Evolutionary conservation across 2,113 vertebrate genomes (phyloP).

Genomic region (Naja naja): DNA sequence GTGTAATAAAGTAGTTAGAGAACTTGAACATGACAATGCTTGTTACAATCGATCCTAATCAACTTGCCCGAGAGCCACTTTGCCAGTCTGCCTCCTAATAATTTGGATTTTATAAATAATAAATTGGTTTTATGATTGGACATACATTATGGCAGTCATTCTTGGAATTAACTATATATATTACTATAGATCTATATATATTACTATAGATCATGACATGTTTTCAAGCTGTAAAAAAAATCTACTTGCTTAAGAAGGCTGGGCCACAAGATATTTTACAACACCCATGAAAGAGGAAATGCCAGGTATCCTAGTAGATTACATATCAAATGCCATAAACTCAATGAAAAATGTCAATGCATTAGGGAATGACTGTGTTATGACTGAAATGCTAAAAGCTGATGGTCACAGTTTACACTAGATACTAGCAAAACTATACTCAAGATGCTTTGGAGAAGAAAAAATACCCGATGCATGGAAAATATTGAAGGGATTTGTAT

Average conservation of each 20-base stretch:
- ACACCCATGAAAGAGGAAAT: no score
- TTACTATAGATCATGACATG: neutral
- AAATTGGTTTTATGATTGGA: neutral
- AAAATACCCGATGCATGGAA: no score
- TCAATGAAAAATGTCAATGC: no score
- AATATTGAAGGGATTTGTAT: no score
- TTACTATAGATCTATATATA: neutral
- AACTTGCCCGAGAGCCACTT: neutral
- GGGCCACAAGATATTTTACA: neutral
- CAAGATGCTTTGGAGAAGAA: no score
- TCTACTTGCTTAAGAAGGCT: neutral
- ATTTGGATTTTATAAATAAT: no score
- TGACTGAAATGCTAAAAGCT: no score
- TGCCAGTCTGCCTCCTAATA: neutral
- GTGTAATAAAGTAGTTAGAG: neutral
- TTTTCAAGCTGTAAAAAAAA: neutral
- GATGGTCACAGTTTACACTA: no score
- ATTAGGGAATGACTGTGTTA: no score
- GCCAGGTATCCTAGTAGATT: no score
- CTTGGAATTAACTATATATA: neutral
- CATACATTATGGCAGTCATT: neutral
- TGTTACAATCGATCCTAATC: neutral
- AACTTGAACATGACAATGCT: neutral
- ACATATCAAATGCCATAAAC: no score
- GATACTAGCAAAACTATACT: no score